Base-by-base conservation (phyloP, 2,797 vertebrate genomes). In the Lacerta bilineata region DNA sequence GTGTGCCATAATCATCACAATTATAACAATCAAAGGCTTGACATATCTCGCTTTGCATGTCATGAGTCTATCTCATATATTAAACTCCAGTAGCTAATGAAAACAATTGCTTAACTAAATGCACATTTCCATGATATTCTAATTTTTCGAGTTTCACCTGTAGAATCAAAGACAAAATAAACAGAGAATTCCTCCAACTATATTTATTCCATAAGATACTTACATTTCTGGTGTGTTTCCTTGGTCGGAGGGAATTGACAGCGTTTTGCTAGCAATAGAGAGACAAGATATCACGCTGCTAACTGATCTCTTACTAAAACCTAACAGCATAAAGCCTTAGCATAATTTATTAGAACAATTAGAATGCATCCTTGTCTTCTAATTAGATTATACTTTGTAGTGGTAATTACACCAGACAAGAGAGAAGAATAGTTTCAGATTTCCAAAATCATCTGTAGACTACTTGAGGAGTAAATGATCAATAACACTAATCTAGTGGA, bases 401-500 rank as follows among this genome's bases (percentile, higher is more conserved):
- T 95, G 84, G 91, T 95, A 97, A 97, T 96, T 96, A 96, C 88
- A 93, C 87, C 78, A 95, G 95, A 95, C 93, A 95, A 93, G 93
- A 77, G 92, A 95, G 90, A 97, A 93, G 91, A 95, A 97, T 92
- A 94, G 92, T 93, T 95, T 95, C 86, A 93, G 94, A 91, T 95
- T 93, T 94, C 92, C 91, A 95, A 96, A 95, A 96, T 96, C 91
- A 96, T 97, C 94, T 95, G 89, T 94, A 94, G 93, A 95, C 87
- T 91, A 93, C 4, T 1, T 92, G 93, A 94, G 87, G 90, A 95
- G 72, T 91, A 74, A 92, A 92, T 93, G 90, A 96, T 97, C 97
- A 94, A 97, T 96, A 97, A 95, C 90, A 91, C 89, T 96, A 96
- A 97, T 95, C 95, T 96, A 94, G 93, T 89, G 87, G 91, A 96